Evolutionary conservation across 1,140 invertebrate genomes (phyloP).

Genomic region (Drosophila busckii): DNA sequence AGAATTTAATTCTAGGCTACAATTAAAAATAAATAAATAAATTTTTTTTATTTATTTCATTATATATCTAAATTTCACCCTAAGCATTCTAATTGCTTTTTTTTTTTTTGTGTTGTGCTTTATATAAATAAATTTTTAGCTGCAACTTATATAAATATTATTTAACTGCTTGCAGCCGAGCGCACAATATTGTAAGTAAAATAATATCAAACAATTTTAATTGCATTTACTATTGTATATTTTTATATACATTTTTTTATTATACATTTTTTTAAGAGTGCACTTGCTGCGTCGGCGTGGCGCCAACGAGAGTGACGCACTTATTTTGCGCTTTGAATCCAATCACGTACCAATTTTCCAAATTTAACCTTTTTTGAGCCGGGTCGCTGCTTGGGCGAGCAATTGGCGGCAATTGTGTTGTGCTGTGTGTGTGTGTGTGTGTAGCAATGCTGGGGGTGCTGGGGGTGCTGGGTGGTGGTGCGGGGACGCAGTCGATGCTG

Average conservation of each 20-base stretch:
- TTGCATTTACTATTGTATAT: constrained; percentile 13
- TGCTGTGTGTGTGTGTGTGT: neutral
- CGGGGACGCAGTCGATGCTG: constrained; percentile 33
- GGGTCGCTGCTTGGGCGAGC: constrained; percentile 18
- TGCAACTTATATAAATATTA: too few relatives aligned
- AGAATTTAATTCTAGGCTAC: too few relatives aligned
- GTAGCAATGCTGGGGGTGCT: neutral
- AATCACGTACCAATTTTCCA: constrained; percentile 76
- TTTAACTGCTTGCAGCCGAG: too few relatives aligned
- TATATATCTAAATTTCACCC: too few relatives aligned
- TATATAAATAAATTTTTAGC: too few relatives aligned
- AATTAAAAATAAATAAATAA: too few relatives aligned
- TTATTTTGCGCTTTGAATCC: constrained; percentile 76
- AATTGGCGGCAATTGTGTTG: constrained; percentile 37
- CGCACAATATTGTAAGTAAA: too few relatives aligned
- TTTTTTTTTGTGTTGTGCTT: too few relatives aligned
- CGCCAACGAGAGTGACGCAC: constrained; percentile 68
- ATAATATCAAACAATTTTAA: too few relatives aligned
- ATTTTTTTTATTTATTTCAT: too few relatives aligned
- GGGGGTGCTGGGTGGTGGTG: constrained; percentile 1
- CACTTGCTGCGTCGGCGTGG: constrained; percentile 18
- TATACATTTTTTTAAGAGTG: constrained; percentile 54
- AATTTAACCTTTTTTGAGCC: constrained; percentile 72
- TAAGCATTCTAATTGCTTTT: too few relatives aligned
- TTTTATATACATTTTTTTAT: constrained; percentile 1